Evolutionary conservation across 2,797 vertebrate species (phyloP).

Genomic region (Darevskia nairensis): DNA sequence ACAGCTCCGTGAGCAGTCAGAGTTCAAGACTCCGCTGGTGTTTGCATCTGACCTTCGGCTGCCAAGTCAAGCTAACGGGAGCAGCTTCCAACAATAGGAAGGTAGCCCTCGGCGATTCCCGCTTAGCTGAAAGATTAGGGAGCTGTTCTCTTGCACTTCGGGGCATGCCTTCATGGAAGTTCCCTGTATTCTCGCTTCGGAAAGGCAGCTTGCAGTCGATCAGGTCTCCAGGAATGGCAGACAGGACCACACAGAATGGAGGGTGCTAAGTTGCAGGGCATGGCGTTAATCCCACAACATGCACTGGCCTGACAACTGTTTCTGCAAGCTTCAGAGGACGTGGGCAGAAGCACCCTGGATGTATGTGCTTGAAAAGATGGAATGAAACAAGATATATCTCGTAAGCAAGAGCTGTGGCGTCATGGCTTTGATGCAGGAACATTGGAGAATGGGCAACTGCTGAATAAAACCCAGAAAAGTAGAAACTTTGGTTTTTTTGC

Average conservation of each 20-base stretch:
- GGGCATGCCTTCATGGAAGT: not conserved
- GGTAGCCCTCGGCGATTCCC: not conserved
- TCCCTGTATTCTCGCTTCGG: not conserved
- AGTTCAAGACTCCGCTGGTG: conserved; percentile 4
- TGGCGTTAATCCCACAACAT: not conserved
- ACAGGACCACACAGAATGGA: not conserved
- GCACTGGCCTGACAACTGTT: not conserved
- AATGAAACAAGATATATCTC: not conserved
- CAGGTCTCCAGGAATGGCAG: not conserved
- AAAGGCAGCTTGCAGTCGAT: not conserved
- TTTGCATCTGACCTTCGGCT: conserved; percentile 28
- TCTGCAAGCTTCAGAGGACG: not conserved
- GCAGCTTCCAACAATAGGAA: conserved; percentile 13
- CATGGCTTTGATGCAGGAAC: not conserved
- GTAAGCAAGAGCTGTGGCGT: not conserved
- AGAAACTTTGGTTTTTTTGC: not conserved
- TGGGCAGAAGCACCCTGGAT: too few relatives aligned
- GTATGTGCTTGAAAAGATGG: not conserved
- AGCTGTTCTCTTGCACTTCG: not conserved
- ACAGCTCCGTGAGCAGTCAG: conserved; percentile 25
- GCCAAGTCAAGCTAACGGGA: not conserved
- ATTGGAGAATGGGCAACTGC: not conserved
- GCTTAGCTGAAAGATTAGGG: not conserved
- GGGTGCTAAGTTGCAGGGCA: not conserved
- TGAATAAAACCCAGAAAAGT: not conserved